Base-by-base conservation (phyloP, 1,140 invertebrate genomes). In the Drosophila sp. region DNA sequence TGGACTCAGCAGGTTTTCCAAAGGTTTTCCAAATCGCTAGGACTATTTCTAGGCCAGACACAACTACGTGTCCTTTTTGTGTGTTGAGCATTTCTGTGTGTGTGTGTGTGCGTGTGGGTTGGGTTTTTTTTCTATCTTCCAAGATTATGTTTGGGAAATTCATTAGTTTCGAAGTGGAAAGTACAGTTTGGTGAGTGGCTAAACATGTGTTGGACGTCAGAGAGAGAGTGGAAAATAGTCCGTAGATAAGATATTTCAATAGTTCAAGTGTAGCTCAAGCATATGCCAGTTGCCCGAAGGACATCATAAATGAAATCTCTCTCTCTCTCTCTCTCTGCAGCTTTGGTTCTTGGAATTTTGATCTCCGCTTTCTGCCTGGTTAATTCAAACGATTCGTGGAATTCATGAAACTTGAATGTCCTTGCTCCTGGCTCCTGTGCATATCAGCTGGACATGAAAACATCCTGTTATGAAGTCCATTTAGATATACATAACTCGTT, bases 381-480 rank as follows among this genome's bases (percentile, higher is more conserved):
- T 70, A 67, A 50, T 80, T 83, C 76, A 80, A 77, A 73, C 65
- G 68, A 69, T 85, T 87, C 83, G 67, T 72, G 35, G 81, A 85
- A 85, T 79, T 85, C 30, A 23, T 11, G 29, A 57, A 58, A 10
- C 17, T 41, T 57, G 23, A 55, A 65, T 84, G 81, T 85, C 81
- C 78, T 86, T 85, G 82, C 58, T 62, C 44, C 23, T 38, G 17
- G 17, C 17, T 17, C 17, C 17, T 17, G 17, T 17, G 17, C 17
- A 38, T 58, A 77, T 70, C 68, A 75, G 64, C 57, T 72, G 55
- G 72, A 75, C 72, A 65, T 35, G 61, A 75, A 73, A 82, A 78
- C 81, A 85, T 85, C 81, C 81, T 85, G 81, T 82, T 82, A 61
- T 82, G 75, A 61, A 60, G 44, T 7, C 44, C 44, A 47, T 47